Percentiles rank a stretch among this genome's conserved stretches.
phyloP scores from a whole-genome alignment of 2,888 invertebrate species.

The Ceratothoa steindachneri region DNA sequence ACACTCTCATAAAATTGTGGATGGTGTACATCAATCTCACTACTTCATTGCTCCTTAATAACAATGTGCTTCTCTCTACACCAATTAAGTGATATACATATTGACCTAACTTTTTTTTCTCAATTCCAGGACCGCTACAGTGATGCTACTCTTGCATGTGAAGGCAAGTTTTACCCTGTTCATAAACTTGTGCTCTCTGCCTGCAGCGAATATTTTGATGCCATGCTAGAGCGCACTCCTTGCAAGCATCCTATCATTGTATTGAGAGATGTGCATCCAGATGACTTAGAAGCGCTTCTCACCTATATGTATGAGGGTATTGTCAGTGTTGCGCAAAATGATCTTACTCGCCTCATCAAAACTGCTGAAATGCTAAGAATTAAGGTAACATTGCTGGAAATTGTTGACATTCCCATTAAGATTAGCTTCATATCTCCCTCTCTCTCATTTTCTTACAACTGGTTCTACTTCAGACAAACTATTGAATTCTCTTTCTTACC shows the following conservation, averaged over 20 bases:
- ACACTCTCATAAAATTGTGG: too few species aligned
- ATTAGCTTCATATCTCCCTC: too few species aligned
- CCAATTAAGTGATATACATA: too few species aligned
- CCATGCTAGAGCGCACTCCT: constrained; percentile 43
- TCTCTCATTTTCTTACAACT: too few species aligned
- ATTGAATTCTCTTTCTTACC: too few species aligned
- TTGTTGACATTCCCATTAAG: not conserved
- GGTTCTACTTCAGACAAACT: too few species aligned
- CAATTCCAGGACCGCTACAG: constrained; percentile 44
- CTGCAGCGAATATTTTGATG: constrained; percentile 45
- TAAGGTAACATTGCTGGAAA: constrained; percentile 14
- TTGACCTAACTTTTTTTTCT: too few species aligned
- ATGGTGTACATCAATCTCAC: too few species aligned
- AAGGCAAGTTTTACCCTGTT: constrained; percentile 45
- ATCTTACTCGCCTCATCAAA: constrained; percentile 36
- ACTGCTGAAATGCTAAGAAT: constrained; percentile 42
- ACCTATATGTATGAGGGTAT: constrained; percentile 46
- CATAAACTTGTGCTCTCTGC: constrained; percentile 44
- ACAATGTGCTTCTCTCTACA: too few species aligned
- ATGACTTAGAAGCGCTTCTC: constrained; percentile 42
- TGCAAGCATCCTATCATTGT: constrained; percentile 45
- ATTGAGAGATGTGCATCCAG: constrained; percentile 41
- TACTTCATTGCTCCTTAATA: too few species aligned
- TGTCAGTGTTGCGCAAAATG: constrained; percentile 39
- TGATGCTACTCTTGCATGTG: constrained; percentile 45